Evolutionary conservation across 2,797 vertebrate species (phyloP).

Genomic region (Bradypodion ventrale): DNA sequence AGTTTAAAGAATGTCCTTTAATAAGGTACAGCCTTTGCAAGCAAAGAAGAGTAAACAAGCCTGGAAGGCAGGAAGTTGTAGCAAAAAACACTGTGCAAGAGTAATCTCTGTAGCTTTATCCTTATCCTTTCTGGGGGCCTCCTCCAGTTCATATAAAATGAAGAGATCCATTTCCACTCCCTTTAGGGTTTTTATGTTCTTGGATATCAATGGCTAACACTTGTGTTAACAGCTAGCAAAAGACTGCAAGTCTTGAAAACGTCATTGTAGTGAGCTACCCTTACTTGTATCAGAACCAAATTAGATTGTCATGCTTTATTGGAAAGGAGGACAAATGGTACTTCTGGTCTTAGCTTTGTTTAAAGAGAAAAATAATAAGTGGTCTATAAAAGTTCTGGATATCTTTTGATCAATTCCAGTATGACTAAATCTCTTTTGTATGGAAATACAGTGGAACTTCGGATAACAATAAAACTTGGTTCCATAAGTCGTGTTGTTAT

Average conservation of each 20-base stretch:
- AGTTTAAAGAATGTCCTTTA: constrained; percentile 45
- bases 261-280: not conserved
- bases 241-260: not conserved
- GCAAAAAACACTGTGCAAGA: constrained; percentile 52
- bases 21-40: constrained; percentile 35
- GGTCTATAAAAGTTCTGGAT: not conserved
- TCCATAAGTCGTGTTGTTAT: no score
- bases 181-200: constrained; percentile 17
- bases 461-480: no score
- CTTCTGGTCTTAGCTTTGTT: not conserved
- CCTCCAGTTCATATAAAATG: constrained; percentile 46
- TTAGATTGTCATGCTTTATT: not conserved
- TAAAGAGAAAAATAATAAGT: not conserved
- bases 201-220: constrained; percentile 13
- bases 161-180: constrained; percentile 29
- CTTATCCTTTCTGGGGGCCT: not conserved
- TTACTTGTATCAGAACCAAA: not conserved
- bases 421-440: not conserved
- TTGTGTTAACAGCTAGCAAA: constrained; percentile 2
- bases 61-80: constrained; percentile 54
- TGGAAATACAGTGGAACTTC: no score
- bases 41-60: constrained; percentile 53
- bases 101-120: not conserved
- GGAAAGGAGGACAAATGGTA: not conserved
- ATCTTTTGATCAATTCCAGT: not conserved